Evolutionary conservation across 2,888 invertebrate species (phyloP).

Genomic region (Drosophila diplacantha): DNA sequence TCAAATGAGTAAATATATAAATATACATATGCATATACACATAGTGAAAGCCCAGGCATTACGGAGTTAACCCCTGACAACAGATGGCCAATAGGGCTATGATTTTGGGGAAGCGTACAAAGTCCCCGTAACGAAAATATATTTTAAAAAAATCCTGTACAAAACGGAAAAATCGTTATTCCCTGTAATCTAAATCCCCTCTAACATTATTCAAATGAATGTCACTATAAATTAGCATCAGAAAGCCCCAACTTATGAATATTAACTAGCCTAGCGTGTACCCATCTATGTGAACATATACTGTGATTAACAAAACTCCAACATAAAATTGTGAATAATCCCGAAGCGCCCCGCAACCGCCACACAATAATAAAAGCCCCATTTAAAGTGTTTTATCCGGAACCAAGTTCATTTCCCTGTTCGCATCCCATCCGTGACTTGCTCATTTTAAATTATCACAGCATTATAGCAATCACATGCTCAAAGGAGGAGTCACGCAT

Average conservation of each 20-base stretch:
- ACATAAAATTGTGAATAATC: constrained; percentile 33
- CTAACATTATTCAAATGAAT: constrained; percentile 27
- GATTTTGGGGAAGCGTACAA: constrained; percentile 1
- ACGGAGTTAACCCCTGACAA: constrained; percentile 13
- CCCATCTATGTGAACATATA: constrained; percentile 46
- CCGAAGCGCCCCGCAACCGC: neutral
- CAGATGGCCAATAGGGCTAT: constrained; percentile 7
- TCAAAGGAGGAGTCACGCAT: constrained; percentile 27
- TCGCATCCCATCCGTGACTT: constrained; percentile 4
- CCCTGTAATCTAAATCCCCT: constrained; percentile 39
- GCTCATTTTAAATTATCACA: constrained; percentile 18
- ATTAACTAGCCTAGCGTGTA: constrained; percentile 48
- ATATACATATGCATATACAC: constrained; percentile 24
- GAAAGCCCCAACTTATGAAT: constrained; percentile 38
- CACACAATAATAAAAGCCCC: neutral
- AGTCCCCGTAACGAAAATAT: constrained; percentile 1
- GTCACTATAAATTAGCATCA: constrained; percentile 24
- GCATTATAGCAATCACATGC: constrained; percentile 20
- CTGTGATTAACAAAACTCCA: constrained; percentile 10
- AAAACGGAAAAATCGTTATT: constrained; percentile 20
- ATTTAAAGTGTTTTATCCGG: constrained; percentile 12
- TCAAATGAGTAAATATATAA: constrained; percentile 36
- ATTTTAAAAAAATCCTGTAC: constrained; percentile 25
- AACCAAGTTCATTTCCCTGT: constrained; percentile 7
- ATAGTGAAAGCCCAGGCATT: constrained; percentile 16